Evolutionary conservation across 1,140 invertebrate species (phyloP).

Genomic region (Drosophila repleta): DNA sequence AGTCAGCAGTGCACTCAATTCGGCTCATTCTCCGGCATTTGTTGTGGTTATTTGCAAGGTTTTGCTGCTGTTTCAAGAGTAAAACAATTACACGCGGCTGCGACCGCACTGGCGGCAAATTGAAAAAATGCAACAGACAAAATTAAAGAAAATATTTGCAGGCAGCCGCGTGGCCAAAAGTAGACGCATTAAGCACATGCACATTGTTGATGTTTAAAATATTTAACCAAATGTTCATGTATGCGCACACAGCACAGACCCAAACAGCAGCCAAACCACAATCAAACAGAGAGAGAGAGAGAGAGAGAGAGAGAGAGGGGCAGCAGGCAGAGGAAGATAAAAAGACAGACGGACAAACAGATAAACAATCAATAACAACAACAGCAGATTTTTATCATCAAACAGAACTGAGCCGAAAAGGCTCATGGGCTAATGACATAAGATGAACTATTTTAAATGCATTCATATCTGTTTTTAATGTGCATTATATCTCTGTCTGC

Average conservation of each 20-base stretch:
- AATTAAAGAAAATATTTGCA: constrained; percentile 29
- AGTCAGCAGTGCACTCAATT: constrained; percentile 37
- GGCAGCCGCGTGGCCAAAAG: constrained; percentile 23
- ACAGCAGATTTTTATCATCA: constrained; percentile 34
- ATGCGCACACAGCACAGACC: not conserved
- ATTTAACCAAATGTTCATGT: constrained; percentile 43
- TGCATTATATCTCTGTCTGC: not conserved
- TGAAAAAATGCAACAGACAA: constrained; percentile 30
- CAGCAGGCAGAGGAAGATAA: too few species aligned
- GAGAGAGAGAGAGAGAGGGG: too few species aligned
- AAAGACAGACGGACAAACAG: too few species aligned
- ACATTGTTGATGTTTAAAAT: constrained; percentile 36
- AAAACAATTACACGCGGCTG: constrained; percentile 57
- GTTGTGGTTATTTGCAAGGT: constrained; percentile 36
- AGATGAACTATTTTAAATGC: constrained; percentile 38
- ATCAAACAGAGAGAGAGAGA: constrained; percentile 10
- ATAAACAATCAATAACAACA: constrained; percentile 23
- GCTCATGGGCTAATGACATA: constrained; percentile 27
- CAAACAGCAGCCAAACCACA: constrained; percentile 26
- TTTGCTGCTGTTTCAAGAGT: constrained; percentile 28
- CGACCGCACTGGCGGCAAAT: constrained; percentile 45
- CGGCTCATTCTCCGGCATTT: constrained; percentile 21
- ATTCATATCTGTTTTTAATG: constrained; percentile 41
- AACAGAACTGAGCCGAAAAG: constrained; percentile 9
- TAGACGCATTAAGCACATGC: constrained; percentile 34